A percentile compares a stretch with the other conserved stretches of the same genome.
phyloP scores from a whole-genome alignment of 2,888 invertebrate genomes.

The Rotaria socialis region DNA sequence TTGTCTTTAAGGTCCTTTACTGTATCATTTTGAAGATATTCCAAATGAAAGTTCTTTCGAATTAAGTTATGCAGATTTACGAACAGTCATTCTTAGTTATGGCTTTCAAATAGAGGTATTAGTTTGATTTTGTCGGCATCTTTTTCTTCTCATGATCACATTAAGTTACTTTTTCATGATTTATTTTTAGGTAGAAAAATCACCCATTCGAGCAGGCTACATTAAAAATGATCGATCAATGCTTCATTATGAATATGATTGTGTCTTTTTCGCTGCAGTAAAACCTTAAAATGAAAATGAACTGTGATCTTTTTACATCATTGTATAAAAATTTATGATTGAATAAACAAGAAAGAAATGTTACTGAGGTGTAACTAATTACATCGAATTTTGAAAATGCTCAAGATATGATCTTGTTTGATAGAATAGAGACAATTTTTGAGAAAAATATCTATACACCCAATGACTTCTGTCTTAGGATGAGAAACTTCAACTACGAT shows the following conservation, averaged over 20 bases:
- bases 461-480: too few species aligned
- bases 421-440: too few species aligned
- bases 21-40: constrained; percentile 81
- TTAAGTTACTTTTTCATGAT: constrained; percentile 30
- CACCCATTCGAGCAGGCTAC: constrained; percentile 76
- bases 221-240: constrained; percentile 86
- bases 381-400: too few species aligned
- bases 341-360: background rate
- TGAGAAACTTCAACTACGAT: too few species aligned
- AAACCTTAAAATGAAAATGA: background rate
- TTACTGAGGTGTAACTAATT: too few species aligned
- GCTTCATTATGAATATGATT: constrained; percentile 84
- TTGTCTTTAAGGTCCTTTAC: constrained; percentile 68
- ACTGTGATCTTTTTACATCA: background rate
- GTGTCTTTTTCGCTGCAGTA: constrained; percentile 77
- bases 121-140: constrained; percentile 43
- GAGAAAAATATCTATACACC: too few species aligned
- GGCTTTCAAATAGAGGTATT: constrained; percentile 65
- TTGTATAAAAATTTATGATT: background rate
- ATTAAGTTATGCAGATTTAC: constrained; percentile 79
- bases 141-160: background rate
- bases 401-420: too few species aligned
- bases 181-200: constrained; percentile 70
- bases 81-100: constrained; percentile 72
- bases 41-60: constrained; percentile 82